Percentiles rank a stretch among this genome's conserved stretches.
These are phyloP conservation scores for Xyrichtys novacula DNA, from an alignment of 2,797 vertebrate species.

Conservation along the genomic window DNA sequence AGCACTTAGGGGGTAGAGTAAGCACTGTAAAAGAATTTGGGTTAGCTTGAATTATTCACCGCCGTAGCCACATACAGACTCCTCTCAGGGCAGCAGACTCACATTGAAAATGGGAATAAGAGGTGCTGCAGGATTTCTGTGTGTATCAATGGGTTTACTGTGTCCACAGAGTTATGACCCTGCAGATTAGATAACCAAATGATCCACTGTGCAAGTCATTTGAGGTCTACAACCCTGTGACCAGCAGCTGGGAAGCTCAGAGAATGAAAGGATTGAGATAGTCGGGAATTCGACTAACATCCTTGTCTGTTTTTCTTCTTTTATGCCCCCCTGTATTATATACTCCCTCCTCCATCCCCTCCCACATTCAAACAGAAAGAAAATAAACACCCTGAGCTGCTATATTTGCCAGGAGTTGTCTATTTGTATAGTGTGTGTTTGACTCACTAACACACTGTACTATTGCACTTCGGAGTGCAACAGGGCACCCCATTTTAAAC, in stretches of 20 bases:
- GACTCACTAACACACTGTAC: slow-evolving; percentile 66
- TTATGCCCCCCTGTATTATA: slow-evolving; percentile 3
- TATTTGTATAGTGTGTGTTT: slow-evolving; percentile 51
- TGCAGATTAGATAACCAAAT: slow-evolving; percentile 58
- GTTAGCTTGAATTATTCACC: slow-evolving; percentile 83
- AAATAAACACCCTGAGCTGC: slow-evolving; percentile 44
- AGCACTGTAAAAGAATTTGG: slow-evolving; percentile 74
- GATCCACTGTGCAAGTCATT: slow-evolving; percentile 14
- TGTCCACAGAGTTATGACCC: slow-evolving; percentile 49
- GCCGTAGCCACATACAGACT: slow-evolving; percentile 36
- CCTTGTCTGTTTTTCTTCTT: not conserved
- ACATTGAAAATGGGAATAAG: slow-evolving; percentile 41
- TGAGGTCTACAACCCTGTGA: slow-evolving; percentile 22
- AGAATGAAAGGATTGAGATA: slow-evolving; percentile 5
- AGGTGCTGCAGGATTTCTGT: slow-evolving; percentile 27
- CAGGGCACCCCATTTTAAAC: slow-evolving; percentile 67
- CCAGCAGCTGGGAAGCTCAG: slow-evolving; percentile 2
- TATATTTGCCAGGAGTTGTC: slow-evolving; percentile 42
- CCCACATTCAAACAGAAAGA: slow-evolving; percentile 44
- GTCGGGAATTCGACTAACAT: slow-evolving; percentile 1
- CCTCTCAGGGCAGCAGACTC: slow-evolving; percentile 44
- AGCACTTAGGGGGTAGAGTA: slow-evolving; percentile 63
- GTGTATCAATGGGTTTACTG: slow-evolving; percentile 49
- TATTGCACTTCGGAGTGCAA: slow-evolving; percentile 73
- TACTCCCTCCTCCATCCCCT: slow-evolving; percentile 25